Evolutionary conservation across 2,888 invertebrate species (phyloP).

Genomic region (Patella pellucida): DNA sequence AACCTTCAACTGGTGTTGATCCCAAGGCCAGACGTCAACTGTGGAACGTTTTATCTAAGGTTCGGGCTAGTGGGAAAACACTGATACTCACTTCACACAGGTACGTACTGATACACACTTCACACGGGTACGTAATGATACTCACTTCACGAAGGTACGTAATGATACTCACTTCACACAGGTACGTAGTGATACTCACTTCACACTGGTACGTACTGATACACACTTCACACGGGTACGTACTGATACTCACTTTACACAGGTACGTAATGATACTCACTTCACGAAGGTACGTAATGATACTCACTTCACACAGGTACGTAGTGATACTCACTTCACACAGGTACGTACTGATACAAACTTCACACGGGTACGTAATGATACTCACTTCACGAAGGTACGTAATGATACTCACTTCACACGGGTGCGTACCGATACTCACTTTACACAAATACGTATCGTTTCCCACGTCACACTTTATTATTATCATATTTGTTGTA

Average conservation of each 20-base stretch:
- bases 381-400: too few relatives aligned
- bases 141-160: conserved; percentile 69
- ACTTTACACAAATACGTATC: conserved; percentile 76
- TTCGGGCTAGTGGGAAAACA: conserved; percentile 80
- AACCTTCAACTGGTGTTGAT: conserved; percentile 79
- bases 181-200: conserved; percentile 68
- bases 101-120: conserved; percentile 37
- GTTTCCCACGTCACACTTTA: conserved; percentile 80
- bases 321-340: conserved; percentile 81
- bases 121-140: conserved; percentile 78
- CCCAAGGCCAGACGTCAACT: conserved; percentile 84
- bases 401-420: too few relatives aligned
- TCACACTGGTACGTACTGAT: conserved; percentile 75
- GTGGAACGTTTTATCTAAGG: conserved; percentile 75
- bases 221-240: conserved; percentile 79
- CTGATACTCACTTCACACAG: conserved; percentile 82
- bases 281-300: conserved; percentile 74
- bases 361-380: conserved; percentile 78
- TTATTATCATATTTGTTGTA: too few relatives aligned
- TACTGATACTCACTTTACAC: conserved; percentile 80
- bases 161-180: conserved; percentile 83
- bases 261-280: conserved; percentile 69
- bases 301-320: conserved; percentile 80
- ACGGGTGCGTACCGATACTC: too few relatives aligned
- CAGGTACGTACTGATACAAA: conserved; percentile 50